A percentile compares a stretch with the other conserved stretches of the same genome.
Conservation (phyloP, 2,113 vertebrate genomes). For the Petroica traversi region DNA sequence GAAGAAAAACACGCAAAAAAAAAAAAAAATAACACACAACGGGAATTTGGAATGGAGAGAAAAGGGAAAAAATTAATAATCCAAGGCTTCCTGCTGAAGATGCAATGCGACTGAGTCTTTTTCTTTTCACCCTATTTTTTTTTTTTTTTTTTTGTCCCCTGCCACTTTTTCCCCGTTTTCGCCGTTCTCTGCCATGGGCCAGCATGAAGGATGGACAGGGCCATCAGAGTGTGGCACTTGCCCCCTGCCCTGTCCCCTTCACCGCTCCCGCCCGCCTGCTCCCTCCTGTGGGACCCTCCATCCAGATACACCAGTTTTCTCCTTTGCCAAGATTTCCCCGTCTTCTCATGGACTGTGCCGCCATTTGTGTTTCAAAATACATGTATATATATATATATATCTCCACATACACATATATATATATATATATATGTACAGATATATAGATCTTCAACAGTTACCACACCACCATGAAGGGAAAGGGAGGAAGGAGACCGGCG, state of each 20-base stretch:
- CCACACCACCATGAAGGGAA: not conserved
- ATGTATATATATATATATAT: not conserved
- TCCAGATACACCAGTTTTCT: not conserved
- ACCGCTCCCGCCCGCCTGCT: not conserved
- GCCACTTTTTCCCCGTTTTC: not conserved
- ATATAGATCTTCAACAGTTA: slow-evolving; percentile 45
- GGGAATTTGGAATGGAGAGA: slow-evolving; percentile 50
- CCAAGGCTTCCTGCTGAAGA: slow-evolving; percentile 65
- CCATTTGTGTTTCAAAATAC: slow-evolving; percentile 39
- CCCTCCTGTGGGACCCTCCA: not conserved
- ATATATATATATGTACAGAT: slow-evolving; percentile 17
- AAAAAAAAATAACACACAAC: not conserved
- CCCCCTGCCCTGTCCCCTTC: not conserved
- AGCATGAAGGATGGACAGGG: not conserved
- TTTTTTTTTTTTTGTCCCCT: not conserved
- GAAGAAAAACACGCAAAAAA: not conserved
- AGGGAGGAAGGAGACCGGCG: slow-evolving; percentile 36
- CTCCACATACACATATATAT: not conserved
- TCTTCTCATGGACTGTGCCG: slow-evolving; percentile 46
- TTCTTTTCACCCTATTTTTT: not conserved
- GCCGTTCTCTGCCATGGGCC: not conserved
- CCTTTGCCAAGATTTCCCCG: not conserved
- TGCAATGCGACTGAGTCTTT: slow-evolving; percentile 56
- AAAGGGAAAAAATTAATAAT: slow-evolving; percentile 3
- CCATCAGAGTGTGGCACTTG: not conserved